Percentiles rank a stretch among this genome's conserved stretches.
Evolutionary conservation across 2,797 vertebrate genomes (phyloP).

Genomic region (Neomorphus geoffroyi): DNA sequence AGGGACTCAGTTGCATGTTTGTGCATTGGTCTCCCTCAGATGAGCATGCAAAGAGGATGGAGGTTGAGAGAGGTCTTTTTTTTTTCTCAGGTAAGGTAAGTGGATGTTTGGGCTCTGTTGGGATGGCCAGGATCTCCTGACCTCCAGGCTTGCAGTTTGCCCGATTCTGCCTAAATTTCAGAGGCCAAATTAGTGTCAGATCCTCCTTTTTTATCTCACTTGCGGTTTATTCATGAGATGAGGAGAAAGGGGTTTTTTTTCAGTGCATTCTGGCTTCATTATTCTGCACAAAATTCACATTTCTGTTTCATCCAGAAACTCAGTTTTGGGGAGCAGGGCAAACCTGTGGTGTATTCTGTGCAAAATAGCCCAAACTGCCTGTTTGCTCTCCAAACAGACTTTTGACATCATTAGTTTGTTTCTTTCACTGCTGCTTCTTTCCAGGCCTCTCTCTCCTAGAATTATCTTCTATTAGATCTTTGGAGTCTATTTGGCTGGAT

Average conservation of each 20-base stretch:
- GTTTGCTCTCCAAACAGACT: not conserved
- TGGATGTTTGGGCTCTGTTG: not conserved
- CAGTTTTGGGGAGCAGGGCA: not conserved
- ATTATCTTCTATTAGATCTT: not conserved
- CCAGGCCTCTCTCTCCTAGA: not conserved
- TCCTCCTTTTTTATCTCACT: not conserved
- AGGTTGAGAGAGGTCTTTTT: not conserved
- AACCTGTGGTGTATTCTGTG: not conserved
- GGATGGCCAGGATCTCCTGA: not conserved
- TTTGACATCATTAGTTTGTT: not conserved
- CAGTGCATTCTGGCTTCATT: not conserved
- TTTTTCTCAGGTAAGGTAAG: not conserved
- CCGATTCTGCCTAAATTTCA: not conserved
- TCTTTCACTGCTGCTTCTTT: not conserved
- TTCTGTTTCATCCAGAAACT: not conserved
- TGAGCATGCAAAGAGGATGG: not conserved
- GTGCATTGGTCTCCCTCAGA: not conserved
- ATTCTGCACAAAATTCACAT: not conserved
- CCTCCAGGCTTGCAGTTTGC: not conserved
- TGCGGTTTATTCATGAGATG: not conserved
- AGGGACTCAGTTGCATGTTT: fast-evolving
- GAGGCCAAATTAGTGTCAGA: not conserved
- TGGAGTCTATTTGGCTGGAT: not conserved
- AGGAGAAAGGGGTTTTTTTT: not conserved
- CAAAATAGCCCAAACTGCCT: not conserved